Percentiles rank a stretch among this genome's conserved stretches.
Evolutionary conservation across 2,113 vertebrate genomes (phyloP).

Genomic region (Heteronetta atricapilla): DNA sequence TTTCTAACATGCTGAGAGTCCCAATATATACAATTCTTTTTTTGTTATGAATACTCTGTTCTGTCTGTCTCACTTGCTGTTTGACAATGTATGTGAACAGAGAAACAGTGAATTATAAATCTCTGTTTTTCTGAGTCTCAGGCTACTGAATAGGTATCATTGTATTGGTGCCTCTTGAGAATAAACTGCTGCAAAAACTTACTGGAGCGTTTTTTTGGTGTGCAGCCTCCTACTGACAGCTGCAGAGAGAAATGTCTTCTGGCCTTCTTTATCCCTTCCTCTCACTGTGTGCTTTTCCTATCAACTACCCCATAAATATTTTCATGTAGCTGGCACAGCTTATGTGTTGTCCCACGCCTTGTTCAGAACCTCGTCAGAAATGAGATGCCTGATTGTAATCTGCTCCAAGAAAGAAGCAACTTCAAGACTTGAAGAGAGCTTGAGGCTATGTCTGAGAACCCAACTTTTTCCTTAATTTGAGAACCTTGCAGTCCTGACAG

Average conservation of each 20-base stretch:
- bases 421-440: not conserved
- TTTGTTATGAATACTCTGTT: not conserved
- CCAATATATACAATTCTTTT: not conserved
- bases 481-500: not conserved
- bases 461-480: not conserved
- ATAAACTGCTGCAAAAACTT: not conserved
- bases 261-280: conserved; percentile 21
- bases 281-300: conserved; percentile 30
- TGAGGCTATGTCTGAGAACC: not conserved
- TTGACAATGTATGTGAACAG: not conserved
- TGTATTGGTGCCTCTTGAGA: conserved; percentile 8
- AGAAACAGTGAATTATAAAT: conserved; percentile 16
- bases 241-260: conserved; percentile 35
- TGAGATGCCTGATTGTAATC: not conserved
- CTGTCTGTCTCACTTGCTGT: not conserved
- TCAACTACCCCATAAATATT: conserved; percentile 37
- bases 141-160: conserved; percentile 58
- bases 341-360: not conserved
- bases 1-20: not conserved
- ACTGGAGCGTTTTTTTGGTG: not conserved
- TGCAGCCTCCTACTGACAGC: conserved; percentile 52
- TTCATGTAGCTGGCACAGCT: not conserved
- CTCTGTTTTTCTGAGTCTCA: conserved; percentile 24
- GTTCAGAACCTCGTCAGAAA: not conserved
- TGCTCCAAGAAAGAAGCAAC: rapidly evolving